These are phyloP conservation scores for Vulpes ferrilata DNA, from an alignment of 2,113 vertebrate species.

Conservation along the genomic window DNA sequence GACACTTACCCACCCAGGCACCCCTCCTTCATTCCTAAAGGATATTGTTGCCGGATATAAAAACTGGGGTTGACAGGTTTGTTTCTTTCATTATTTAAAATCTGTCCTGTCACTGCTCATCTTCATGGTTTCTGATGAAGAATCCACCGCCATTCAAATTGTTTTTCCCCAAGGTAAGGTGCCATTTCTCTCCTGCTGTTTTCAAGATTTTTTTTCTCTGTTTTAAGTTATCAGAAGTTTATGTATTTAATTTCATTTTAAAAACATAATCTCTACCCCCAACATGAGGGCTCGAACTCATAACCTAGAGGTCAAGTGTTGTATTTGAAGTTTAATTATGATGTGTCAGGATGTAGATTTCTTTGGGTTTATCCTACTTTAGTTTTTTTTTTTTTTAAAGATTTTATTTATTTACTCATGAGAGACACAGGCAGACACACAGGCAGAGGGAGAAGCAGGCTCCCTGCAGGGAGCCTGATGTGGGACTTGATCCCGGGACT, in stretches of 20 bases:
- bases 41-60: not conserved
- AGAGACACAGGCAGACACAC: too few relatives aligned
- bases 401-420: too few relatives aligned
- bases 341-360: not conserved
- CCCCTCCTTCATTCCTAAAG: not conserved
- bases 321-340: not conserved
- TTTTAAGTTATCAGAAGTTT: not conserved
- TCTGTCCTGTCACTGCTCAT: not conserved
- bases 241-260: not conserved
- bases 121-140: not conserved
- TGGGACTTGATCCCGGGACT: too few relatives aligned
- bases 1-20: not conserved
- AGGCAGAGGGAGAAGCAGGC: too few relatives aligned
- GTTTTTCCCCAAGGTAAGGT: not conserved
- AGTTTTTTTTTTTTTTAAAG: not conserved
- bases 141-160: not conserved
- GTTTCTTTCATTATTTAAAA: not conserved
- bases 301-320: not conserved
- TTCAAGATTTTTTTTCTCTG: not conserved
- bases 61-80: not conserved
- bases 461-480: too few relatives aligned
- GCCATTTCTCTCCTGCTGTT: not conserved
- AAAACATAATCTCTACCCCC: not conserved
- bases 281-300: not conserved
- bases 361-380: not conserved